phyloP scores from a whole-genome alignment of 2,113 vertebrate species.

The Thermophis baileyi region DNA sequence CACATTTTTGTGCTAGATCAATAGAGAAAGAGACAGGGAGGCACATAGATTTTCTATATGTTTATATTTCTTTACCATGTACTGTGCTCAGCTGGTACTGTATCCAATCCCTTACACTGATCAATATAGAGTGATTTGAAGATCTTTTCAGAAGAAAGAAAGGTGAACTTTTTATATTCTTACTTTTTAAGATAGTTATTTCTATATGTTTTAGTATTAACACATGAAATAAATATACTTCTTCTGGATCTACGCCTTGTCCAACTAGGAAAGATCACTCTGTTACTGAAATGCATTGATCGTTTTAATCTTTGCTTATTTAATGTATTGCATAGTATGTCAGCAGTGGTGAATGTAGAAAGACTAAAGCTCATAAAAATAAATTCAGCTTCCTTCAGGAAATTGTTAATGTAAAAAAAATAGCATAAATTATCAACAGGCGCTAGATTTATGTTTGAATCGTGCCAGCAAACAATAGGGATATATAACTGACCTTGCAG shows the following conservation, averaged over 20 bases:
- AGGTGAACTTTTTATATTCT: background rate
- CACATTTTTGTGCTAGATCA: background rate
- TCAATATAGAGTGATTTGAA: background rate
- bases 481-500: conserved; percentile 36
- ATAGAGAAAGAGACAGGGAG: background rate
- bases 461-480: conserved; percentile 49
- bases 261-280: background rate
- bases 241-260: background rate
- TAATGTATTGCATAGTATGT: background rate
- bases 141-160: background rate
- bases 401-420: conserved; percentile 27
- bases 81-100: background rate
- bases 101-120: background rate
- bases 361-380: background rate
- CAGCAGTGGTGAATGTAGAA: background rate
- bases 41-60: background rate
- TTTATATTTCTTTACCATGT: background rate
- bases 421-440: conserved; percentile 23
- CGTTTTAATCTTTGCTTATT: background rate
- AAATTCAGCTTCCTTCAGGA: background rate
- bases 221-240: background rate
- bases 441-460: conserved; percentile 56
- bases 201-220: background rate
- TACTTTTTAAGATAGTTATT: background rate
- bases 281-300: background rate